Evolutionary conservation across 1,140 invertebrate species (phyloP).

Genomic region (Lepidurus couesii): DNA sequence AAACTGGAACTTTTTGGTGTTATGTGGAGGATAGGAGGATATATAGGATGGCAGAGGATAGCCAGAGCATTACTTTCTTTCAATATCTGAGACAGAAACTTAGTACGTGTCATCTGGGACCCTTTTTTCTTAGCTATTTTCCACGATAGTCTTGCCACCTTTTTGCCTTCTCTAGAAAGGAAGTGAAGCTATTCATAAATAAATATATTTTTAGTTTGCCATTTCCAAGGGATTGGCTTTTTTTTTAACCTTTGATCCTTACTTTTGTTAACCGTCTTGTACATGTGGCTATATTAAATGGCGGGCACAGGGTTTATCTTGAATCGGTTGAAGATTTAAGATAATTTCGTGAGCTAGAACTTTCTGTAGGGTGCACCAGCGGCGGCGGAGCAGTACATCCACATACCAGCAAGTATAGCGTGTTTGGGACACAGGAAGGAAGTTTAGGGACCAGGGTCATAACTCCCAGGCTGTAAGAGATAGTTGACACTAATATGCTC

Average conservation of each 20-base stretch:
- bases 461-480: not conserved
- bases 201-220: too few species aligned
- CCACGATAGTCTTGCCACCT: not conserved
- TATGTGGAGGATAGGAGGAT: not conserved
- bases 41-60: not conserved
- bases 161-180: not conserved
- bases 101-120: conserved; percentile 4
- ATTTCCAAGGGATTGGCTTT: too few species aligned
- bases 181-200: too few species aligned
- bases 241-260: too few species aligned
- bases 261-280: too few species aligned
- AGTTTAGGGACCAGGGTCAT: not conserved
- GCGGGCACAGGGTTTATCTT: too few species aligned
- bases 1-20: not conserved
- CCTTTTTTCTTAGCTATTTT: not conserved
- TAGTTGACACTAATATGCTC: not conserved
- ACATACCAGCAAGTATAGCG: not conserved
- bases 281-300: too few species aligned
- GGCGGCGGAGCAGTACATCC: not conserved
- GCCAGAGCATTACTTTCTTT: conserved; percentile 5
- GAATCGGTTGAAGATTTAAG: too few species aligned
- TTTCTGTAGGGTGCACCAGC: not conserved
- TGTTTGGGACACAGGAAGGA: not conserved
- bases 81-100: conserved; percentile 18
- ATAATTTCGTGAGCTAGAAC: not conserved